These are phyloP conservation scores for Parnassius orleans DNA, from an alignment of 2,888 invertebrate species.

Conservation along the genomic window DNA sequence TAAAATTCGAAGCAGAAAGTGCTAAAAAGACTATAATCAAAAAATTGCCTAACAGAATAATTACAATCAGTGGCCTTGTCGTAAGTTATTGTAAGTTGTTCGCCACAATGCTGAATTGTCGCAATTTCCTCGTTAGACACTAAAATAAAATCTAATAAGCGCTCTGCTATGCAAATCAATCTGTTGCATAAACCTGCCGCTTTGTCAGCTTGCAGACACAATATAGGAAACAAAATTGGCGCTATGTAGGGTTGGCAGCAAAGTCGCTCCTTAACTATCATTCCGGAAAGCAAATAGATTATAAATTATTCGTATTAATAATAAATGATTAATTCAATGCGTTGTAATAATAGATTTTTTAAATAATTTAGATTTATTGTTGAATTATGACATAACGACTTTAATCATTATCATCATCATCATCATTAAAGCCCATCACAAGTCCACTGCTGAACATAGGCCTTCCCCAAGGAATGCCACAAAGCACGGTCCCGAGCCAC, in stretches of 20 bases:
- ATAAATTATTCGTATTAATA: no score
- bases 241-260: conserved; percentile 33
- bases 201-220: conserved; percentile 48
- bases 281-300: no score
- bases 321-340: no score
- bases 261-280: background rate
- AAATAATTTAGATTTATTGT: no score
- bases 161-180: conserved; percentile 65
- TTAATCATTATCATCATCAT: no score
- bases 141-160: conserved; percentile 53
- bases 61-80: conserved; percentile 29
- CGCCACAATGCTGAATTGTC: conserved; percentile 42
- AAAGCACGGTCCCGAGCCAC: no score
- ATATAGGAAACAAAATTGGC: conserved; percentile 43
- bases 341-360: no score
- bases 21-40: conserved; percentile 29
- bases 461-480: no score
- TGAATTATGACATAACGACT: no score
- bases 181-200: conserved; percentile 48
- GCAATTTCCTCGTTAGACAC: conserved; percentile 44
- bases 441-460: no score
- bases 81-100: conserved; percentile 35
- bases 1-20: conserved; percentile 15
- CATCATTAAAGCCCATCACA: no score
- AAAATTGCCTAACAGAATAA: conserved; percentile 34